Evolutionary conservation across 35 echinoderm and acorn worm genomes (phyloP).

Genomic region (Acanthaster planci): DNA sequence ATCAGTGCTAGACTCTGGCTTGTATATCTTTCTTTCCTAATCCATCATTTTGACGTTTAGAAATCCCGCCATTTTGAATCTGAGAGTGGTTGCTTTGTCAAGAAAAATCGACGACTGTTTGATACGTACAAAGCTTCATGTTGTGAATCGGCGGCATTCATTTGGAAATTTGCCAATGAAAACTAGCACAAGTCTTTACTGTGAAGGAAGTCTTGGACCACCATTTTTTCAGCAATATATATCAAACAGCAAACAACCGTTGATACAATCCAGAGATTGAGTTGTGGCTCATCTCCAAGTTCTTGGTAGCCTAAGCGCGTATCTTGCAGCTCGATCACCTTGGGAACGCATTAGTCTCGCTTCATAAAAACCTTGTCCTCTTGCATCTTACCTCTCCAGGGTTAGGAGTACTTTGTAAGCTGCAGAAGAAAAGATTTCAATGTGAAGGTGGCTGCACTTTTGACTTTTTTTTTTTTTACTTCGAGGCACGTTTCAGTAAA

Average conservation of each 20-base stretch:
- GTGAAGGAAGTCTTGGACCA: no score
- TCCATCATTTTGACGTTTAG: background rate
- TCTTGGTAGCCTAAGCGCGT: background rate
- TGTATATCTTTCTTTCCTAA: background rate
- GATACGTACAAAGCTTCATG: no score
- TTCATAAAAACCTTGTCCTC: constrained; percentile 13
- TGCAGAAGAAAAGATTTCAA: constrained; percentile 5
- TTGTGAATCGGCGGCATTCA: no score
- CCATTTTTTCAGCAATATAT: no score
- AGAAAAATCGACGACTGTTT: no score
- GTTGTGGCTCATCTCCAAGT: no score
- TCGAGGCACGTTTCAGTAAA: background rate
- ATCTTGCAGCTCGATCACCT: background rate
- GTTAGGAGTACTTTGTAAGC: constrained; percentile 11
- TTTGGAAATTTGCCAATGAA: no score
- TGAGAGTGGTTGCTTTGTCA: no score
- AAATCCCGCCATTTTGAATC: no score
- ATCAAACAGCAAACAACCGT: no score
- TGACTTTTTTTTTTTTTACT: background rate
- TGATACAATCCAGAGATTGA: no score
- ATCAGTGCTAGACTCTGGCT: constrained; percentile 1
- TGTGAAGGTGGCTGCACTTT: background rate
- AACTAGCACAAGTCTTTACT: no score
- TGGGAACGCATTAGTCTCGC: constrained; percentile 10
- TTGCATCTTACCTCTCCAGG: background rate